Conservation (phyloP, 2,888 invertebrate species). For the Ernsta delagoae region DNA sequence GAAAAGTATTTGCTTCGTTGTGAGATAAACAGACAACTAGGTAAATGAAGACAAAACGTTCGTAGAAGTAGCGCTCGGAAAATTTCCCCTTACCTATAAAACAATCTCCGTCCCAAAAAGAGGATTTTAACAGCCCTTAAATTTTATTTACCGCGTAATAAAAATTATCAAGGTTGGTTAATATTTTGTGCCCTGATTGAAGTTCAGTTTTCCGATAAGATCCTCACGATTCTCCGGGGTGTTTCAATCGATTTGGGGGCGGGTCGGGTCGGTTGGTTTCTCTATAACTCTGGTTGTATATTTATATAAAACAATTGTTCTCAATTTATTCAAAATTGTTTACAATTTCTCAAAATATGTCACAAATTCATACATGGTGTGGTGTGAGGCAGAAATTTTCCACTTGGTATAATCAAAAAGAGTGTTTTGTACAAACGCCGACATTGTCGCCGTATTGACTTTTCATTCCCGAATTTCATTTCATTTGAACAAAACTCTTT, state of each 20-base stretch:
- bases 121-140: neutral
- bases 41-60: neutral
- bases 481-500: no score
- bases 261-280: neutral
- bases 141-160: neutral
- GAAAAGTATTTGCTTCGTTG: no score
- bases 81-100: neutral
- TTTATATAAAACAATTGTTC: no score
- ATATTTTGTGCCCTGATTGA: neutral
- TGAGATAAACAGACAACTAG: neutral
- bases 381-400: no score
- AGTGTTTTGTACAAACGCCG: no score
- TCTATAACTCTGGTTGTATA: neutral
- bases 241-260: neutral
- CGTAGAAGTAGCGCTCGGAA: neutral
- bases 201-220: neutral
- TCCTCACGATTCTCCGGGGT: neutral
- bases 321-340: no score
- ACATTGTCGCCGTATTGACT: no score
- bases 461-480: no score
- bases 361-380: no score
- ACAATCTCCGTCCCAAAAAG: neutral
- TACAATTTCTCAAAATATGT: no score
- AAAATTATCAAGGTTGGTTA: neutral
- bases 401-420: no score